A percentile compares a stretch with the other conserved stretches of the same genome.
Evolutionary conservation across 2,888 invertebrate genomes (phyloP).

Genomic region (Cataglyphis albicans): DNA sequence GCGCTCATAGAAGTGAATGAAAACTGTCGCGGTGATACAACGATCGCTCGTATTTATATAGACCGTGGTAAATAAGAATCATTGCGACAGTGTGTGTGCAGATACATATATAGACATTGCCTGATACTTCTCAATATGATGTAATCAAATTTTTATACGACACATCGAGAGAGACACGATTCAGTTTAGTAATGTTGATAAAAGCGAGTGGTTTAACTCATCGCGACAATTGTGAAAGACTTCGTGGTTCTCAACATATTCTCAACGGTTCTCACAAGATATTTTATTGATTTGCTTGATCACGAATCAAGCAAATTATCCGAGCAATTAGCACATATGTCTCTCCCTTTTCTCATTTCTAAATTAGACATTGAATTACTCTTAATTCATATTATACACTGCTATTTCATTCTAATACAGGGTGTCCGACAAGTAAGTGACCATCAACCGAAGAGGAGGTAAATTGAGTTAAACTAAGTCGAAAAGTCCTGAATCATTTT

Average conservation of each 20-base stretch:
- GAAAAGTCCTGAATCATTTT: too few relatives aligned
- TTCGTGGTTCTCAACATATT: neutral
- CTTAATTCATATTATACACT: neutral
- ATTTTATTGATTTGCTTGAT: neutral
- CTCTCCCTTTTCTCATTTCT: neutral
- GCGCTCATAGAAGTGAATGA: neutral
- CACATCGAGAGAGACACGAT: neutral
- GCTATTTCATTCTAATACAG: neutral
- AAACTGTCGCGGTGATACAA: conserved; percentile 19
- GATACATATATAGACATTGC: neutral
- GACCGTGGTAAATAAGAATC: conserved; percentile 1
- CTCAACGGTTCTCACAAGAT: neutral
- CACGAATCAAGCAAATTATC: neutral
- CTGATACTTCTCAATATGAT: conserved; percentile 34
- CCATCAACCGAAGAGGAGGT: too few relatives aligned
- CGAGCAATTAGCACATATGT: neutral
- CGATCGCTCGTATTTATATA: conserved; percentile 29
- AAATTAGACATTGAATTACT: conserved; percentile 2
- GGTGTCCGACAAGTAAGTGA: too few relatives aligned
- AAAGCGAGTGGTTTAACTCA: neutral
- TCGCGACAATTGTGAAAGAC: neutral
- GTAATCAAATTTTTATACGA: conserved; percentile 6
- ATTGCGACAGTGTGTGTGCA: neutral
- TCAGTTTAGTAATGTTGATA: conserved; percentile 37
- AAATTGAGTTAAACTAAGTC: too few relatives aligned